Base-by-base conservation (phyloP, 1,140 invertebrate genomes). In the Neodiprion fabricii region DNA sequence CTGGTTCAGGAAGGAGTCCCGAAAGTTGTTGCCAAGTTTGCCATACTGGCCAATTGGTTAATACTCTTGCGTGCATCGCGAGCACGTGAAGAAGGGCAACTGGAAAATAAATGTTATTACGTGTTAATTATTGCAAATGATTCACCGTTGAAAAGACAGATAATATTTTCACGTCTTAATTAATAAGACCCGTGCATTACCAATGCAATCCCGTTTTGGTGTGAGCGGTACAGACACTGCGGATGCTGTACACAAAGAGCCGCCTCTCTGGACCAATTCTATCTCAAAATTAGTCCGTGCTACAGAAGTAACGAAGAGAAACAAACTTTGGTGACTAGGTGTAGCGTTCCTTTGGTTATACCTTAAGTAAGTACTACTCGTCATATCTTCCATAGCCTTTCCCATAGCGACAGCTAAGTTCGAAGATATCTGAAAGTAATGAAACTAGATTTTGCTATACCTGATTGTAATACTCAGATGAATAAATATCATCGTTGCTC, bases 351-450 rank as follows among this genome's bases (percentile, higher is more conserved):
- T 86, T 75, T 88, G 87, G 71, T 91, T 91, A 21, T 91, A 91
- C 80, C 92, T 92, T 40, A 92, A 85, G 78, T 92, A 91, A 14
- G 95, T 96, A 67, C 92, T 92, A 82, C 92, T 93, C 7, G 95
- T 96, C 91, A 99, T 95, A 83, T 97, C 96, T 85, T 98, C 96
- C 95, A 98, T 97, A n/a, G 95, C 93, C 83, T 94, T 94, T 47
- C 91, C 92, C 91, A 96, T 96, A 65, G 95, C 94, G 80, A 94
- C 91, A 4, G 92, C 91, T 17, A 96, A 89, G 81, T 92, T 92
- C 8, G 93, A 92, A 11, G 90, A 87, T 67, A 86, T 88, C 91
- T 92, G 79, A 8, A 82, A 81, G 48, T 48, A 78, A 75, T 76
- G 79, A 79, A 79, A 79, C 67, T 9, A 14, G 67, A 71, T 61